Conservation (phyloP, 2,797 vertebrate genomes). For the Miichthys miiuy region DNA sequence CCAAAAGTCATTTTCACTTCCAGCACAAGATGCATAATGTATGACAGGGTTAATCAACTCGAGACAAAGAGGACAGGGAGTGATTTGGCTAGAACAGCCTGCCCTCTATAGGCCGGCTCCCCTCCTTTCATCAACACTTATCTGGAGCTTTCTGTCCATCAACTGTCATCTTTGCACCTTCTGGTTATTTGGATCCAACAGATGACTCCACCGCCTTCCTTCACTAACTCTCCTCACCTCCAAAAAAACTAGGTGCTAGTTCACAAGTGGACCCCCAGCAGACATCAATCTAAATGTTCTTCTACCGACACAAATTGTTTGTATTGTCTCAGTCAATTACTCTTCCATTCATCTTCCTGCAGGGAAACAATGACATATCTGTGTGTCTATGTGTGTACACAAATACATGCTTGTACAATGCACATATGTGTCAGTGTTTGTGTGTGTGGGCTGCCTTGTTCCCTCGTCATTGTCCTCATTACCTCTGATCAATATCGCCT, state of each 20-base stretch:
- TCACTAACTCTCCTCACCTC: slow-evolving; percentile 21
- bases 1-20: slow-evolving; percentile 71
- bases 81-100: slow-evolving; percentile 41
- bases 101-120: slow-evolving; percentile 60
- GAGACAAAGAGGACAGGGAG: slow-evolving; percentile 30
- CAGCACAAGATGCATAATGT: slow-evolving; percentile 67
- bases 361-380: slow-evolving; percentile 32
- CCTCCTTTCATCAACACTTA: slow-evolving; percentile 12
- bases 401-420: slow-evolving; percentile 20
- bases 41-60: slow-evolving; percentile 68
- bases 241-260: slow-evolving; percentile 41
- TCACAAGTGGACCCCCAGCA: slow-evolving; percentile 54
- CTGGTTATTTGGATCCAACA: slow-evolving; percentile 6
- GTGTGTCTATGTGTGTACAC: slow-evolving; percentile 11
- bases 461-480: slow-evolving; percentile 57
- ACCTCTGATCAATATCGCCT: slow-evolving; percentile 71
- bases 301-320: slow-evolving; percentile 80
- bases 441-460: slow-evolving; percentile 29
- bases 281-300: slow-evolving; percentile 81
- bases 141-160: slow-evolving; percentile 7
- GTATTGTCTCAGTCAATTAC: slow-evolving; percentile 81
- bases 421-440: slow-evolving; percentile 12
- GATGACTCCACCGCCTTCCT: background rate
- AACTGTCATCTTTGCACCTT: slow-evolving; percentile 5
- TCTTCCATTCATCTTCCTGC: slow-evolving; percentile 69